phyloP scores from a whole-genome alignment of 2,888 invertebrate genomes.

The Nipponacmea schrenckii region DNA sequence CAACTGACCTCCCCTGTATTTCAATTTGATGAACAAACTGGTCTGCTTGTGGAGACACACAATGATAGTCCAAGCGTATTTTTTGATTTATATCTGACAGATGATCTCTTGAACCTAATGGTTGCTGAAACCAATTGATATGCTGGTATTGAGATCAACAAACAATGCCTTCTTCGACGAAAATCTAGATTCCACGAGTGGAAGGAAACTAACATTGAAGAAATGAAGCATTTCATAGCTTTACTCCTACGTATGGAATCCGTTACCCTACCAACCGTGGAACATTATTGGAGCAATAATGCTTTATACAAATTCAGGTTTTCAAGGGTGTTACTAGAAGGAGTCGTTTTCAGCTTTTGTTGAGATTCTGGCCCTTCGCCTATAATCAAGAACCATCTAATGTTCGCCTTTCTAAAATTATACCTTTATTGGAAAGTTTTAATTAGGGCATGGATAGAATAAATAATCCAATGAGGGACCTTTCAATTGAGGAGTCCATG shows the following conservation, averaged over 20 bases:
- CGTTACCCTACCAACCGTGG: background rate
- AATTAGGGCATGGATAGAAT: constrained; percentile 14
- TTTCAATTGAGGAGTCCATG: constrained; percentile 26
- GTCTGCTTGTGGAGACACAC: background rate
- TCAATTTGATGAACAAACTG: background rate
- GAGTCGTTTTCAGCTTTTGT: background rate
- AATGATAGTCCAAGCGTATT: background rate
- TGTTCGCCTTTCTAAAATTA: constrained; percentile 18
- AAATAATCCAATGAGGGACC: constrained; percentile 15
- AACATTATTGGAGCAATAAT: background rate
- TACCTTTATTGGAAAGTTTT: constrained; percentile 17
- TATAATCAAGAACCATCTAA: constrained; percentile 15
- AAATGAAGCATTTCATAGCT: background rate
- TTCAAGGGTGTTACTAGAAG: background rate
- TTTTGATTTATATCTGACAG: background rate
- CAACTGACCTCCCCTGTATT: background rate
- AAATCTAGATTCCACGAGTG: background rate
- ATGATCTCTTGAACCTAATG: too few relatives aligned
- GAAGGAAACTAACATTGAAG: background rate
- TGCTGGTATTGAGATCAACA: too few relatives aligned
- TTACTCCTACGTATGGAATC: constrained; percentile 3
- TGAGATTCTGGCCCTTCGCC: constrained; percentile 2
- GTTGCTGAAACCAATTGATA: too few relatives aligned
- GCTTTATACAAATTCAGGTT: background rate
- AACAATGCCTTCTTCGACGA: too few relatives aligned